A percentile compares a stretch with the other conserved stretches of the same genome.
phyloP scores from a whole-genome alignment of 2,797 vertebrate species.

The Scyliorhinus canicula region DNA sequence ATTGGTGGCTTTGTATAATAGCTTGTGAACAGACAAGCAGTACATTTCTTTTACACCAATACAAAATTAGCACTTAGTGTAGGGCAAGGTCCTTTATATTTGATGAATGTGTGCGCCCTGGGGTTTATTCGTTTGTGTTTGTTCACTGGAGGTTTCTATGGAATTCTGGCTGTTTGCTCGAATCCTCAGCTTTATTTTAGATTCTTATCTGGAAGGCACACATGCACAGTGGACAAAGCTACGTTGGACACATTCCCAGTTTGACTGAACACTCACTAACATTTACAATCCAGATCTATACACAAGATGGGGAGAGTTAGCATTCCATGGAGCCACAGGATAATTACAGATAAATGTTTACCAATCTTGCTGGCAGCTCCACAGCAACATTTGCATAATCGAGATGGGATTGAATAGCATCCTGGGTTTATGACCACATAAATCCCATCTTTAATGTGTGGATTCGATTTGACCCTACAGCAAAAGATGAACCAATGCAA shows the following conservation, averaged over 20 bases:
- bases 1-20: neutral
- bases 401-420: neutral
- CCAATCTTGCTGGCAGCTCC: neutral
- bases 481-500: neutral
- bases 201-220: neutral
- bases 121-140: neutral
- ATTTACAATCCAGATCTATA: neutral
- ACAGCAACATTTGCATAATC: neutral
- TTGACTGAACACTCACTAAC: neutral
- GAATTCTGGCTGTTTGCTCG: neutral
- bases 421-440: neutral
- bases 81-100: neutral
- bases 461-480: neutral
- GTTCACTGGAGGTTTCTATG: neutral
- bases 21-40: neutral
- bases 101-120: neutral
- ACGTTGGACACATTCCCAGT: neutral
- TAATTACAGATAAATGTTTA: conserved; percentile 1
- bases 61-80: neutral
- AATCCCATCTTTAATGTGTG: neutral
- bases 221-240: neutral
- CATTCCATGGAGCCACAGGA: neutral
- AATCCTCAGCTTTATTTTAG: neutral
- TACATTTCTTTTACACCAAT: neutral
- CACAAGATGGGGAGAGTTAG: neutral